Evolutionary conservation across 2,888 invertebrate species (phyloP).

Genomic region (Anticlea derivata): DNA sequence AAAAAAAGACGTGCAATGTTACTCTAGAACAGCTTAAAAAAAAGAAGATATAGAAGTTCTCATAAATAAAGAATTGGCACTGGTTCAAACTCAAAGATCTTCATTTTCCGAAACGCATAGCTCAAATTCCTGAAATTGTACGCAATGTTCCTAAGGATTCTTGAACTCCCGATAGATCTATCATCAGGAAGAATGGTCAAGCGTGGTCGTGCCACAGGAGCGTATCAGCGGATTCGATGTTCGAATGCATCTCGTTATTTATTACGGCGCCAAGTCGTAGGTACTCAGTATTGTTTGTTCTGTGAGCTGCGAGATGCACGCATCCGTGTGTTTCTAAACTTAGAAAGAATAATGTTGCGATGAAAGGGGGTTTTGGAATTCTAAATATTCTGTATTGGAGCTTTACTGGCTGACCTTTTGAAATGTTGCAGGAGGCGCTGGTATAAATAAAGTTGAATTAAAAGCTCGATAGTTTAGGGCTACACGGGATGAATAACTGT

Average conservation of each 20-base stretch:
- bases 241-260: constrained; percentile 59
- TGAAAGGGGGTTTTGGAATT: constrained; percentile 19
- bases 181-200: constrained; percentile 24
- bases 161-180: constrained; percentile 19
- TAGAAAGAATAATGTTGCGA: constrained; percentile 25
- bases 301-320: constrained; percentile 36
- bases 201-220: constrained; percentile 25
- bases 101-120: constrained; percentile 5
- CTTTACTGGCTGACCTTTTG: constrained; percentile 11
- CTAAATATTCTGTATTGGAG: constrained; percentile 3
- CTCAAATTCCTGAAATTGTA: constrained; percentile 20
- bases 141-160: constrained; percentile 15
- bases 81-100: background rate
- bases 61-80: too few relatives aligned
- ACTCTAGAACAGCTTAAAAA: too few relatives aligned
- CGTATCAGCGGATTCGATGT: constrained; percentile 42
- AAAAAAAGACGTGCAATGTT: too few relatives aligned
- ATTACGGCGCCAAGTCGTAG: constrained; percentile 52
- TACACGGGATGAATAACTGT: too few relatives aligned
- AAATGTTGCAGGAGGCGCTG: constrained; percentile 1
- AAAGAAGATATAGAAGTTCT: too few relatives aligned
- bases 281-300: constrained; percentile 21
- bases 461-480: too few relatives aligned
- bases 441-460: background rate
- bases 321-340: constrained; percentile 21